Evolutionary conservation across 2,113 vertebrate genomes (phyloP), one percentile per base, ranked within the genome.

Genomic region (Macroglossus sobrinus): DNA sequence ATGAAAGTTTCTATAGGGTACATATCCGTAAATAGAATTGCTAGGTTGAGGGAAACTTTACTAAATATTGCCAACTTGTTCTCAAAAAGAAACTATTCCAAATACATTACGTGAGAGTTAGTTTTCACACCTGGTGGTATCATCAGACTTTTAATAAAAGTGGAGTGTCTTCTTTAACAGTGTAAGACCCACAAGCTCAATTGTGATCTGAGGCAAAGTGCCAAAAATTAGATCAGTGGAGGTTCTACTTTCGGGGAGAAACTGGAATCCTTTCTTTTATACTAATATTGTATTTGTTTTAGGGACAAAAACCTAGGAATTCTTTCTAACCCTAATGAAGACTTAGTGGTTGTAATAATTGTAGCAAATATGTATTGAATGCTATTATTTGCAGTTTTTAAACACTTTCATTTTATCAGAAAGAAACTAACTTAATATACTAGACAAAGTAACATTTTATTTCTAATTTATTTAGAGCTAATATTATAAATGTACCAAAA

Each of bases 401-500:
- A 78, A 57, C 4, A 69, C 2, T 87, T 15, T 91, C 43, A 21
- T 84, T 69, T 94, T 16, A 93, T 79, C 28, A 93, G 15, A 92
- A 95, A 89, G 50, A 75, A 84, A 95, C 26, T 50, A 86, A 66
- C 33, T 43, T 92, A 61, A n/a, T 72, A 89, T 53, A 85, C 50
- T 24, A 78, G 61, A 28, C 14, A 79, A 84, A 89, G 16, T 21
- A 96, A 95, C 24, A 64, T 38, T 88, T 40, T 89, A 5, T 47
- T 93, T 92, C 57, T 69, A 85, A 86, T 64, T 92, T 78, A 88
- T 53, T 96, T 61, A 95, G 7, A 88, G 15, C 4, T 89, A 94
- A 92, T 43, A 75, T 24, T 89, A 33, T 81, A 91, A 95, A 69
- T 61, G 19, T 18, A 72, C 1, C 50, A 76, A 93, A 91, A 74